phyloP scores from a whole-genome alignment of 2,113 vertebrate species.

The human (Homo sapiens) region GRCh38 chr22:42840001-42840500 shows the following conservation, averaged over 20 bases:
- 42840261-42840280: too few relatives aligned
- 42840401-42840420: background rate
- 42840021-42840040: background rate
- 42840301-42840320: background rate
- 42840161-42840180: background rate
- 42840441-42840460: too few relatives aligned
- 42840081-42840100: background rate
- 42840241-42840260: background rate
- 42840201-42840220: background rate
- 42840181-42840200: background rate
- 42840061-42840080: background rate
- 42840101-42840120: background rate
- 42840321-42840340: background rate
- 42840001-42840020: background rate
- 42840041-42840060: background rate
- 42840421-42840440: too few relatives aligned
- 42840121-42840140: background rate
- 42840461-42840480: too few relatives aligned
- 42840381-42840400: background rate
- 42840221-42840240: background rate
- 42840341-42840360: background rate
- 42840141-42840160: background rate
- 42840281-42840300: fast-evolving
- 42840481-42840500: too few relatives aligned
- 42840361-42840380: fast-evolving